A percentile compares a stretch with the other conserved stretches of the same genome.
phyloP scores from a whole-genome alignment of 2,797 vertebrate genomes.

The Apodemus agrarius region DNA sequence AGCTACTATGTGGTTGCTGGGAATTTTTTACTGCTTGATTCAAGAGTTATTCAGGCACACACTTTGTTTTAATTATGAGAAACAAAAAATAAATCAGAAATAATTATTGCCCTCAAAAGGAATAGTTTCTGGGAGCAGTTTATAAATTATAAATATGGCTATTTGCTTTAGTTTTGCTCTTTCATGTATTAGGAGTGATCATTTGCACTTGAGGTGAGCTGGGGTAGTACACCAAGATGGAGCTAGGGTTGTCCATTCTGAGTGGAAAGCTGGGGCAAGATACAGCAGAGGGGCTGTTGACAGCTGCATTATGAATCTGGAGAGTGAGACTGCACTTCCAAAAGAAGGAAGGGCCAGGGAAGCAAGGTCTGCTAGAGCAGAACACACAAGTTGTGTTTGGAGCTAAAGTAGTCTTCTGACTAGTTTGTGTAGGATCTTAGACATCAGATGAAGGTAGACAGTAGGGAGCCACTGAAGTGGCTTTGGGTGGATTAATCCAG shows the following conservation, averaged over 20 bases:
- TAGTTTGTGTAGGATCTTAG: slow-evolving; percentile 42
- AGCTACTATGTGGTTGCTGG: background rate
- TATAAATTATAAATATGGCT: background rate
- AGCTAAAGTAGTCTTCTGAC: slow-evolving; percentile 12
- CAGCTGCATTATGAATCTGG: background rate
- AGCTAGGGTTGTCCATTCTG: background rate
- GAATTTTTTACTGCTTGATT: slow-evolving; percentile 1
- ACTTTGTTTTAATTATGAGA: slow-evolving; percentile 27
- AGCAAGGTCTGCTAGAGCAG: background rate
- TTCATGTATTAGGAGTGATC: background rate
- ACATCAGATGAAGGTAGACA: slow-evolving; percentile 59
- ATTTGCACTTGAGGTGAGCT: background rate
- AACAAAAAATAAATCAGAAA: slow-evolving; percentile 57
- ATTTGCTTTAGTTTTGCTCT: background rate
- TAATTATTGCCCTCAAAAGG: background rate
- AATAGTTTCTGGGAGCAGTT: slow-evolving; percentile 16
- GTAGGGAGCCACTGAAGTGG: slow-evolving; percentile 52
- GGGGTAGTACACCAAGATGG: background rate
- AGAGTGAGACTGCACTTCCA: background rate
- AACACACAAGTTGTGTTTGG: background rate
- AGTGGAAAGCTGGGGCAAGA: background rate
- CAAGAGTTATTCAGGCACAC: background rate
- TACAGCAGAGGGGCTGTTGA: background rate
- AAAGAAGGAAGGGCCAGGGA: background rate
- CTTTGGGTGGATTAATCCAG: slow-evolving; percentile 49